phyloP scores from a whole-genome alignment of 1,140 invertebrate genomes.

The Samia ricini region DNA sequence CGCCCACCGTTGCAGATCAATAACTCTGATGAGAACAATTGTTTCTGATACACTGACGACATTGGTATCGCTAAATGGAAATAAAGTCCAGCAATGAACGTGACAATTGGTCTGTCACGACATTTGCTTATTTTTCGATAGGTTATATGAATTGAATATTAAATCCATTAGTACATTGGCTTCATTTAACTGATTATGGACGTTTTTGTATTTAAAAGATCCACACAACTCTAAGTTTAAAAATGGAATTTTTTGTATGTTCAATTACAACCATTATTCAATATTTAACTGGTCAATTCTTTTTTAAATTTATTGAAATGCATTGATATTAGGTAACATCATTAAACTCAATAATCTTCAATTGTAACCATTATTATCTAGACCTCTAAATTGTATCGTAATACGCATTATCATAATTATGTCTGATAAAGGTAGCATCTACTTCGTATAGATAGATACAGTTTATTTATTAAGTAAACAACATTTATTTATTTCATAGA shows the following conservation, averaged over 20 bases:
- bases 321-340: too few species aligned
- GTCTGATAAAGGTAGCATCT: too few species aligned
- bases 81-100: background rate
- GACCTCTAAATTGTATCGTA: too few species aligned
- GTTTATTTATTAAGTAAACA: background rate
- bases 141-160: conserved; percentile 6
- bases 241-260: background rate
- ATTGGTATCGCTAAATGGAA: background rate
- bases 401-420: too few species aligned
- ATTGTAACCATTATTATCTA: too few species aligned
- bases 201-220: background rate
- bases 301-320: too few species aligned
- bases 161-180: background rate
- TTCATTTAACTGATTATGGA: background rate
- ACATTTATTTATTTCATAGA: background rate
- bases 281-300: too few species aligned
- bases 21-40: background rate
- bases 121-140: conserved; percentile 5
- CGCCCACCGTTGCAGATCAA: background rate
- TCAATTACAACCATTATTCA: too few species aligned
- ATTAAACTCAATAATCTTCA: too few species aligned
- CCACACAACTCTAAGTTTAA: background rate
- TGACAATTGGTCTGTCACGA: conserved; percentile 11
- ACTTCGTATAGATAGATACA: background rate
- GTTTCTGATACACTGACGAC: background rate